phyloP scores from a whole-genome alignment of 2,797 vertebrate genomes.

The Acanthornis magna region DNA sequence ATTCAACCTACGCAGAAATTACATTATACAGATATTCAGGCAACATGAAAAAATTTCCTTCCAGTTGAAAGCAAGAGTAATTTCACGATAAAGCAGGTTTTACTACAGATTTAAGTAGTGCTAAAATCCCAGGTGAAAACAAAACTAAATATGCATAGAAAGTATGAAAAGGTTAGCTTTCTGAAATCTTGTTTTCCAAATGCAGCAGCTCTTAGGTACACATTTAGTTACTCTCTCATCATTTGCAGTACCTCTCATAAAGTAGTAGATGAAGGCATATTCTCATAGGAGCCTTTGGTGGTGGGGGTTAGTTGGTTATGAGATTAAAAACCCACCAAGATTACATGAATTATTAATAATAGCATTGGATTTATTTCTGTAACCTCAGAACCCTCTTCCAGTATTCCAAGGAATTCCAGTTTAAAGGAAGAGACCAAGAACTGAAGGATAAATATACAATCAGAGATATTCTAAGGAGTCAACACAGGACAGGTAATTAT shows the following conservation, averaged over 20 bases:
- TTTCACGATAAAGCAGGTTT: background rate
- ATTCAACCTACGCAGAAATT: constrained; percentile 82
- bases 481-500: accelerated
- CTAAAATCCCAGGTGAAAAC: background rate
- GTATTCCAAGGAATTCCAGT: background rate
- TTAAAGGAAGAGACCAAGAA: background rate
- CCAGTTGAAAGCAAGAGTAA: background rate
- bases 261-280: background rate
- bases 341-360: background rate
- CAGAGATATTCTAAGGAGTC: background rate
- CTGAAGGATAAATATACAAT: background rate
- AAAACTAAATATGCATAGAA: background rate
- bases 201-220: background rate
- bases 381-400: background rate
- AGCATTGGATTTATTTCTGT: background rate
- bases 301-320: background rate
- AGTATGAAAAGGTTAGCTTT: constrained; percentile 1
- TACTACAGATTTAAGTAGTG: background rate
- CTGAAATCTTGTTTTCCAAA: constrained; percentile 10
- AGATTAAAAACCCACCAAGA: background rate
- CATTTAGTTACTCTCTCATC: background rate
- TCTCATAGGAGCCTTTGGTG: background rate
- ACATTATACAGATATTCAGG: background rate
- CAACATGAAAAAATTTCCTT: background rate
- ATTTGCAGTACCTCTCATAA: background rate